These are phyloP conservation scores for Meloidogyne floridensis DNA, from an alignment of 1,140 invertebrate genomes.

Conservation along the genomic window DNA sequence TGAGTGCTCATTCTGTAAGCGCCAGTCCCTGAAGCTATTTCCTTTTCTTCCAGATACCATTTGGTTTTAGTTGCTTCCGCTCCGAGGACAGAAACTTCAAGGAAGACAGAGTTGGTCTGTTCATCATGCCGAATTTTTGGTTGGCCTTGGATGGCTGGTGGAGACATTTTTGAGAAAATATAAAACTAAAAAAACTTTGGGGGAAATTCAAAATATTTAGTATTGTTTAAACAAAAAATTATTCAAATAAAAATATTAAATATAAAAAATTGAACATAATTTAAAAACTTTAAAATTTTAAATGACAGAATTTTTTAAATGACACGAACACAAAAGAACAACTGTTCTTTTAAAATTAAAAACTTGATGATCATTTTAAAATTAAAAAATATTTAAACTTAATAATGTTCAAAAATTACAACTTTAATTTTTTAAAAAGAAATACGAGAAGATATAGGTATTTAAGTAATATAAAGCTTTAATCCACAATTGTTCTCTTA, in stretches of 20 bases:
- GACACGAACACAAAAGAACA: neutral
- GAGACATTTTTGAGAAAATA: conserved; percentile 55
- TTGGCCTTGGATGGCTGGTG: conserved; percentile 61
- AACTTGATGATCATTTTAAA: neutral
- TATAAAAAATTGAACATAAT: too few species aligned
- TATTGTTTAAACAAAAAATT: too few species aligned
- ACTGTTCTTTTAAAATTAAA: neutral
- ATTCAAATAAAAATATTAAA: too few species aligned
- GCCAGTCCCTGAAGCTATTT: conserved; percentile 53
- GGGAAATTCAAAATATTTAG: too few species aligned
- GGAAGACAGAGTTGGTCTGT: conserved; percentile 55
- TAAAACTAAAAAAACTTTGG: too few species aligned
- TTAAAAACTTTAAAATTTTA: too few species aligned
- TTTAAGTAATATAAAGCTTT: too few species aligned
- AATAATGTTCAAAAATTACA: neutral
- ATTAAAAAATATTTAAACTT: conserved; percentile 1
- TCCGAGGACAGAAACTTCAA: conserved; percentile 53
- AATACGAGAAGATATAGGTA: too few species aligned
- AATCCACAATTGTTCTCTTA: too few species aligned
- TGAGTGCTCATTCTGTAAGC: conserved; percentile 54
- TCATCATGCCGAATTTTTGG: conserved; percentile 61
- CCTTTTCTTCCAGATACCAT: conserved; percentile 63
- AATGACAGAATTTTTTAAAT: neutral
- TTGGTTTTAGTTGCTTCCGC: conserved; percentile 61
- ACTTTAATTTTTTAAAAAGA: too few species aligned